Percentiles rank a stretch among this genome's conserved stretches.
These are phyloP conservation scores for Dicerorhinus sumatrensis DNA, from an alignment of 2,113 vertebrate species.

Conservation along the genomic window DNA sequence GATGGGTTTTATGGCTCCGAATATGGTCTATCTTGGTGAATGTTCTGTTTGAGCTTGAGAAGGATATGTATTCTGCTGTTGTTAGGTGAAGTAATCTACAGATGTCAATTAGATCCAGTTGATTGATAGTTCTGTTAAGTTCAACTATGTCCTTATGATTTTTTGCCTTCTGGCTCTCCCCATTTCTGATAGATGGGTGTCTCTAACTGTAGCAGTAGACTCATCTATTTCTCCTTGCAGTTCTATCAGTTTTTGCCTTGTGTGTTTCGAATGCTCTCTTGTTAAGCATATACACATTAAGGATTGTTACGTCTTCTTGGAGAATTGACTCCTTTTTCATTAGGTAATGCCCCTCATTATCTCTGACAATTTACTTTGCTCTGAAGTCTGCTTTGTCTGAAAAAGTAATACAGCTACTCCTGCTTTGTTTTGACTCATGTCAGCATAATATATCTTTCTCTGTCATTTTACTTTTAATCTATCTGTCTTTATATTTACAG, in stretches of 20 bases:
- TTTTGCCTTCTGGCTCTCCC: not conserved
- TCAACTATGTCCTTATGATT: not conserved
- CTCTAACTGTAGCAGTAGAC: too few relatives aligned
- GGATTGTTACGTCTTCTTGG: not conserved
- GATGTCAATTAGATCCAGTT: not conserved
- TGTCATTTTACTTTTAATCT: not conserved
- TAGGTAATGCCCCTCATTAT: not conserved
- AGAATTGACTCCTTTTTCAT: not conserved
- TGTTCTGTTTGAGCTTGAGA: not conserved
- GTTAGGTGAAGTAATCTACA: too few relatives aligned
- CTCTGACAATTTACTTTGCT: not conserved
- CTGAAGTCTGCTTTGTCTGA: not conserved
- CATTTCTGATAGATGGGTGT: not conserved
- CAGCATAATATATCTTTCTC: too few relatives aligned
- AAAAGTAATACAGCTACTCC: not conserved
- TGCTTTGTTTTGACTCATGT: not conserved
- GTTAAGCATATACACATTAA: not conserved
- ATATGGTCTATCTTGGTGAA: not conserved
- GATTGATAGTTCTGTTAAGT: too few relatives aligned
- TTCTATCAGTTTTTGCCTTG: not conserved
- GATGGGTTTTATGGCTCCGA: not conserved
- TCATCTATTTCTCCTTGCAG: not conserved
- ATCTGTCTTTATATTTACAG: not conserved
- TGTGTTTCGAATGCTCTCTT: not conserved
- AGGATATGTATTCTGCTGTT: not conserved